Evolutionary conservation across 2,888 invertebrate genomes (phyloP).

Genomic region (Therioaphis trifolii): DNA sequence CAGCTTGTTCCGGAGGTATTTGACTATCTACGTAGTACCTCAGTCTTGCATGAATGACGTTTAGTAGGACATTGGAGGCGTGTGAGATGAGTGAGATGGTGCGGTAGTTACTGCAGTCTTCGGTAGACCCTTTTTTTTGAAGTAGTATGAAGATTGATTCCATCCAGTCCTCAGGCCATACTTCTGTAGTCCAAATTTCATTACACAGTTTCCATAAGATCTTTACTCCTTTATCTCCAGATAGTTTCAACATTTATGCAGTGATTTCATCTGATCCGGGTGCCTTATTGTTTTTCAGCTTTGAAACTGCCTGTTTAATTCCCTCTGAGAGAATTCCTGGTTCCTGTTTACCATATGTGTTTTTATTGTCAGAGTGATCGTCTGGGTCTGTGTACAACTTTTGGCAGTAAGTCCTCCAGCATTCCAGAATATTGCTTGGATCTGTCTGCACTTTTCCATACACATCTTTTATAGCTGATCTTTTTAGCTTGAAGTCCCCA

Average conservation of each 20-base stretch:
- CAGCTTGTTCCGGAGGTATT: slow-evolving; percentile 46
- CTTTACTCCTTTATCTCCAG: too few relatives aligned
- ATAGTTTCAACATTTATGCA: too few relatives aligned
- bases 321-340: slow-evolving; percentile 8
- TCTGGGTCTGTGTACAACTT: slow-evolving; percentile 25
- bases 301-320: too few relatives aligned
- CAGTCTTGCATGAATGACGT: too few relatives aligned
- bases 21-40: too few relatives aligned
- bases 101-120: slow-evolving; percentile 41
- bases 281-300: too few relatives aligned
- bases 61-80: slow-evolving; percentile 36
- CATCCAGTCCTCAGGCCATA: background rate
- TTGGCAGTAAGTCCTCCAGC: slow-evolving; percentile 25
- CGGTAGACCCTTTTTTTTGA: too few relatives aligned
- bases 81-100: slow-evolving; percentile 45
- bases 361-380: slow-evolving; percentile 8
- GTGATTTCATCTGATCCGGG: too few relatives aligned
- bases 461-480: slow-evolving; percentile 22
- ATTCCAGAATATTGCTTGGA: slow-evolving; percentile 17
- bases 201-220: too few relatives aligned
- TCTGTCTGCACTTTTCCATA: slow-evolving; percentile 34
- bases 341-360: slow-evolving; percentile 17
- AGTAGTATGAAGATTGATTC: too few relatives aligned
- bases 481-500: slow-evolving; percentile 15
- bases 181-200: slow-evolving; percentile 10